phyloP scores from a whole-genome alignment of 1,140 invertebrate genomes.

The Limonius californicus region DNA sequence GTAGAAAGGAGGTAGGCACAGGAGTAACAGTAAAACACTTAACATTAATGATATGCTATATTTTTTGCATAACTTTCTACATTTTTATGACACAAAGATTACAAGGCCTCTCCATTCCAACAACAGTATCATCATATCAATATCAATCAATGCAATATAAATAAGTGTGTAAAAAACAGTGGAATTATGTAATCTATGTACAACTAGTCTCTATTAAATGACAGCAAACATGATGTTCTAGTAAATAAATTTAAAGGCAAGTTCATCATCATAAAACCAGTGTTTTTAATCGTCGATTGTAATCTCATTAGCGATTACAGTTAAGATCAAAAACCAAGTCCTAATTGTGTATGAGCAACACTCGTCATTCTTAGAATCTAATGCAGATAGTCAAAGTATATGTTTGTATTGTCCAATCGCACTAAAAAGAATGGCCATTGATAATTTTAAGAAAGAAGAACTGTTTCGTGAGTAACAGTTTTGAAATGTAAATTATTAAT shows the following conservation, averaged over 20 bases:
- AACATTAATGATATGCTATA: background rate
- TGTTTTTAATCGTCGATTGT: no score
- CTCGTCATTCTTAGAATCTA: no score
- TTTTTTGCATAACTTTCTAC: conserved; percentile 8
- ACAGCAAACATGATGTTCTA: background rate
- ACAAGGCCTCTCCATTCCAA: conserved; percentile 8
- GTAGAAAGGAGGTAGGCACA: no score
- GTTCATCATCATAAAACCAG: background rate
- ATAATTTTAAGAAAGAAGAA: no score
- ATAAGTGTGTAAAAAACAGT: conserved; percentile 1
- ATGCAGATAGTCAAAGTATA: background rate
- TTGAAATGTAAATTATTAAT: no score
- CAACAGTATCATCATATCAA: background rate
- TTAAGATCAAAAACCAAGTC: background rate
- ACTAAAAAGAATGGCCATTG: no score
- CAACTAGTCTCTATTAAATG: background rate
- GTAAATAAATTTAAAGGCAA: background rate
- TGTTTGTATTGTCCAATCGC: background rate
- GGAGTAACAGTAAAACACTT: no score
- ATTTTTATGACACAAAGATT: conserved; percentile 10
- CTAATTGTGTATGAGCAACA: background rate
- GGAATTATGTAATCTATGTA: background rate
- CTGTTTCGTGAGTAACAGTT: no score
- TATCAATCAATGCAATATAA: background rate
- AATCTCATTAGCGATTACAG: background rate